Evolutionary conservation across 2,888 invertebrate genomes (phyloP).

Genomic region (Drosophila limbata): DNA sequence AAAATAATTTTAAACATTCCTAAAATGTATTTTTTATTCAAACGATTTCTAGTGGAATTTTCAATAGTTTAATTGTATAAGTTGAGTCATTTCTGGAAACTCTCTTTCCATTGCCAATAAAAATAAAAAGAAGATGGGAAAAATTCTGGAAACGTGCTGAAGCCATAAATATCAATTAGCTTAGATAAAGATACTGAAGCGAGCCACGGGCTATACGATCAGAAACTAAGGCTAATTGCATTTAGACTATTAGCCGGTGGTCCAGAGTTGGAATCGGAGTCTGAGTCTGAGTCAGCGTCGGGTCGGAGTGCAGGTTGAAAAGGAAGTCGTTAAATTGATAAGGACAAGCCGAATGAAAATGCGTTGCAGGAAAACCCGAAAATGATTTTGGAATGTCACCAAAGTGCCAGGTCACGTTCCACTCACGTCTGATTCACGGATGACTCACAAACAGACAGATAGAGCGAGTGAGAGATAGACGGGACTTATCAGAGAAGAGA

Average conservation of each 20-base stretch:
- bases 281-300: constrained; percentile 5
- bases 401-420: constrained; percentile 78
- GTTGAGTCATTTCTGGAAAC: constrained; percentile 19
- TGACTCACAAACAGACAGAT: constrained; percentile 58
- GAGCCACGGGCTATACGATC: constrained; percentile 42
- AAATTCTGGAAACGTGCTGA: constrained; percentile 62
- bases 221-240: constrained; percentile 69
- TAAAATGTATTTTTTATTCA: background rate
- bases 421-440: constrained; percentile 26
- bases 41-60: background rate
- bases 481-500: constrained; percentile 55
- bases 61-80: background rate
- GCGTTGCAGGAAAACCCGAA: constrained; percentile 36
- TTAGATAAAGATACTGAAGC: constrained; percentile 55
- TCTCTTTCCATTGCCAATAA: constrained; percentile 24
- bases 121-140: constrained; percentile 23
- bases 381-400: constrained; percentile 57
- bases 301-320: constrained; percentile 35
- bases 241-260: constrained; percentile 57
- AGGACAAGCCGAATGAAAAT: constrained; percentile 50
- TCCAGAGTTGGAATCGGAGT: constrained; percentile 30
- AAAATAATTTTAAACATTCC: background rate
- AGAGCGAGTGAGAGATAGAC: background rate
- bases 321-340: constrained; percentile 80
- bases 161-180: constrained; percentile 76